Evolutionary conservation across 2,888 invertebrate species (phyloP).

Genomic region (Macrosoma leucophasiata): DNA sequence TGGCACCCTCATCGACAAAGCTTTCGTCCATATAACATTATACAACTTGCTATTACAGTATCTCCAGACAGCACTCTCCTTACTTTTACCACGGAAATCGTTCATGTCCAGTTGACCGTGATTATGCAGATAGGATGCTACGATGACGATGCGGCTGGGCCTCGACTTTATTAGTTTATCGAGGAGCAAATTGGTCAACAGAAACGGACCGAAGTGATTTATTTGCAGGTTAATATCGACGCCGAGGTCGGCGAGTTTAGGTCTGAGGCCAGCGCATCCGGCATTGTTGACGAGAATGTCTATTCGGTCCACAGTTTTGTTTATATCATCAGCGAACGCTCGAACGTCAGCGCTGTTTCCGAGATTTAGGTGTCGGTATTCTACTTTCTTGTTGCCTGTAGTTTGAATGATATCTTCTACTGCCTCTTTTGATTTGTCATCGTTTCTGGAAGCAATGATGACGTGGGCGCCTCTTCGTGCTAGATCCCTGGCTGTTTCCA

Average conservation of each 20-base stretch:
- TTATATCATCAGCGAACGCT: conserved; percentile 78
- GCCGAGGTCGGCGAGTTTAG: conserved; percentile 73
- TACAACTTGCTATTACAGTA: conserved; percentile 60
- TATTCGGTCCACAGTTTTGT: conserved; percentile 60
- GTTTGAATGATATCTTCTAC: too few species aligned
- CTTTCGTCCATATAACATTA: conserved; percentile 55
- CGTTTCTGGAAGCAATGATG: conserved; percentile 71
- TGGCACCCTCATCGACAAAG: conserved; percentile 49
- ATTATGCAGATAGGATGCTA: conserved; percentile 43
- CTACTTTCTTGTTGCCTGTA: too few species aligned
- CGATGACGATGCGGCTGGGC: conserved; percentile 59
- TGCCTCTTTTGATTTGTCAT: too few species aligned
- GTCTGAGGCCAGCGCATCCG: conserved; percentile 54
- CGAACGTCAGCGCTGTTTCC: conserved; percentile 68
- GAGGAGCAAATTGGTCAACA: conserved; percentile 80
- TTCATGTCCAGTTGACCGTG: conserved; percentile 7
- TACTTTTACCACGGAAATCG: conserved; percentile 6
- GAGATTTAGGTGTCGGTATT: too few species aligned
- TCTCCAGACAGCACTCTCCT: conserved; percentile 28
- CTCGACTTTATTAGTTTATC: conserved; percentile 54
- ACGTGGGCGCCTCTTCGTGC: conserved; percentile 69
- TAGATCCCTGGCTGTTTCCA: conserved; percentile 46
- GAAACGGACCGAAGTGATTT: conserved; percentile 83
- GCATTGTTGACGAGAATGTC: conserved; percentile 81
- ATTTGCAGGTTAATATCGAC: conserved; percentile 78